These are phyloP conservation scores for Pseudopodoces humilis DNA, from an alignment of 2,113 vertebrate genomes.

Conservation along the genomic window DNA sequence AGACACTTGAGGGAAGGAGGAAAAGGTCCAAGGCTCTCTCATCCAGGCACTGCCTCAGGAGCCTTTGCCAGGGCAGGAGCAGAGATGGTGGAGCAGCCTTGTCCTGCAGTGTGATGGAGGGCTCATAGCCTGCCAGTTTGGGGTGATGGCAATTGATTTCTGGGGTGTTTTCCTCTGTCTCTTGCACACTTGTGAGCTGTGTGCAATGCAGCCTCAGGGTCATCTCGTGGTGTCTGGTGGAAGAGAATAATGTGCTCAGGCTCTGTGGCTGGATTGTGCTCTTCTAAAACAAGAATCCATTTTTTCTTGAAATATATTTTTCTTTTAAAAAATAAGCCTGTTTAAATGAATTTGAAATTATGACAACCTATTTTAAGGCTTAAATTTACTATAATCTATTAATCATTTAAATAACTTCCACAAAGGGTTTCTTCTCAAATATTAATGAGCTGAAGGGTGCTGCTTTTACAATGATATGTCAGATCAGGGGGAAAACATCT, in stretches of 20 bases:
- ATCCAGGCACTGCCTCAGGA: not conserved
- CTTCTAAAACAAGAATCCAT: not conserved
- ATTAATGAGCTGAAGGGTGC: conserved; percentile 52
- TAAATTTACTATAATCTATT: conserved; percentile 63
- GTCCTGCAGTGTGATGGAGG: not conserved
- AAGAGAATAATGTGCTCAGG: rapidly evolving
- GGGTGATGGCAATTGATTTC: not conserved
- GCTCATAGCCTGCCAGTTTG: rapidly evolving
- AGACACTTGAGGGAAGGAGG: not conserved
- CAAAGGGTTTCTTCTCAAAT: conserved; percentile 44
- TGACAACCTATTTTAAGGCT: conserved; percentile 57
- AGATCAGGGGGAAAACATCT: conserved; percentile 57
- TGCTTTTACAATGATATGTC: conserved; percentile 56
- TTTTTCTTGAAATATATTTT: conserved; percentile 16
- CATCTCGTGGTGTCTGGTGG: rapidly evolving
- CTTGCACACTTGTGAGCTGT: not conserved
- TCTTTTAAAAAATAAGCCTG: conserved; percentile 34
- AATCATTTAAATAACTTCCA: conserved; percentile 62
- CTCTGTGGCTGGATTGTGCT: not conserved
- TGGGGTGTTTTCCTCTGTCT: not conserved
- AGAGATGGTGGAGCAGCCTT: not conserved
- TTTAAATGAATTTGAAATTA: conserved; percentile 63
- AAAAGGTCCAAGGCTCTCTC: not conserved
- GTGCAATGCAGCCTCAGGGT: not conserved
- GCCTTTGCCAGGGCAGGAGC: not conserved